Evolutionary conservation across 2,888 invertebrate species (phyloP).

Genomic region (Lampropteryx suffumata): DNA sequence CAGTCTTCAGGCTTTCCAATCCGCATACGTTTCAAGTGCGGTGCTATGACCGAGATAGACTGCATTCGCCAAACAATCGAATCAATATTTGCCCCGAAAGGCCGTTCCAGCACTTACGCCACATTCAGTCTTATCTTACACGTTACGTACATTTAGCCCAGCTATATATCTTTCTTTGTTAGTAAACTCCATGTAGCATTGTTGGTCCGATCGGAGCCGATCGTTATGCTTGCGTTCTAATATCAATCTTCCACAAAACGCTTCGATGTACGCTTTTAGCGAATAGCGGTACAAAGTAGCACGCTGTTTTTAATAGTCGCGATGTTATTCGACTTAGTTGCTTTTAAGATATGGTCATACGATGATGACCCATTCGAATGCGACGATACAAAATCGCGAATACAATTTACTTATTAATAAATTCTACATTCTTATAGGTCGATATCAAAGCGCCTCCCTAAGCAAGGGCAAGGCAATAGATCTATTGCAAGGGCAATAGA

Average conservation of each 20-base stretch:
- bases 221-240: background rate
- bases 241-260: too few species aligned
- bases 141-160: conserved; percentile 3
- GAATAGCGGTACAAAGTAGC: background rate
- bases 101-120: background rate
- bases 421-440: conserved; percentile 12
- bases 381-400: conserved; percentile 2
- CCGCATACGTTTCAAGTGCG: background rate
- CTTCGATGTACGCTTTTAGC: background rate
- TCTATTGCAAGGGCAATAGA: too few species aligned
- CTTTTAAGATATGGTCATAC: background rate
- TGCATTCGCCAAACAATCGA: background rate
- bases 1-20: conserved; percentile 7
- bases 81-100: conserved; percentile 1
- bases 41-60: background rate
- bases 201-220: too few species aligned
- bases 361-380: conserved; percentile 1
- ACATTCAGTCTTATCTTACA: conserved; percentile 17
- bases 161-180: background rate
- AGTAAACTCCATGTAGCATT: background rate
- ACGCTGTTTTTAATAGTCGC: background rate
- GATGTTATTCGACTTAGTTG: background rate
- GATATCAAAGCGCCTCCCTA: background rate
- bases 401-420: background rate
- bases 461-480: too few species aligned